These are phyloP conservation scores for Subacronicta megacephala DNA, from an alignment of 2,888 invertebrate genomes.

Conservation along the genomic window DNA sequence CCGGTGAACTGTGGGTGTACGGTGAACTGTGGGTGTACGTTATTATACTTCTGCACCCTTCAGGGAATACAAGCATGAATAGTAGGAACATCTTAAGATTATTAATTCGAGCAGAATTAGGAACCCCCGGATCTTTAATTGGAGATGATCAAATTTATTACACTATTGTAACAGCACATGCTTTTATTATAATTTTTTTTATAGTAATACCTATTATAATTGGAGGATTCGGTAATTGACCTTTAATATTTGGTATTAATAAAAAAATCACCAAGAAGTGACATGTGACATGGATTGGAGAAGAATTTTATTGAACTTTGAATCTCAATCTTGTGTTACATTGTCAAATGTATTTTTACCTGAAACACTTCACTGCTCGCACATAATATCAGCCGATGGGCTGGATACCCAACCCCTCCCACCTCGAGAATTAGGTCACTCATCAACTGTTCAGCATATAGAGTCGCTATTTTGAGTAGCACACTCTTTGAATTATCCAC, in stretches of 20 bases:
- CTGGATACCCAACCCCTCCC: slow-evolving; percentile 94
- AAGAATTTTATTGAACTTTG: no score
- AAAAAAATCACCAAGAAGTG: no score
- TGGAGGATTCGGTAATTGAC: slow-evolving; percentile 96
- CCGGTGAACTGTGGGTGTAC: no score
- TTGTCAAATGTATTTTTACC: no score
- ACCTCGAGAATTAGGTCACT: slow-evolving; percentile 96
- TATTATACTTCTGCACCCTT: no score
- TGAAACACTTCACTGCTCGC: slow-evolving; percentile 98
- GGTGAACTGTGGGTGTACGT: no score
- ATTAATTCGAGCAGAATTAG: slow-evolving; percentile 93
- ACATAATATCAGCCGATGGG: slow-evolving; percentile 97
- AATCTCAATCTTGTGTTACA: no score
- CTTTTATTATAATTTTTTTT: slow-evolving; percentile 95
- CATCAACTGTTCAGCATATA: slow-evolving; percentile 96
- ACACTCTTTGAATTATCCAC: slow-evolving; percentile 96
- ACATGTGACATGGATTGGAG: no score
- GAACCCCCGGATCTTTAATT: slow-evolving; percentile 91
- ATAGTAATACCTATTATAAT: slow-evolving; percentile 93
- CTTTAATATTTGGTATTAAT: slow-evolving; percentile 94
- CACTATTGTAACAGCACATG: slow-evolving; percentile 94
- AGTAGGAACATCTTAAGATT: slow-evolving; percentile 92
- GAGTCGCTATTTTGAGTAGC: slow-evolving; percentile 93
- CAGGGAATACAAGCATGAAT: no score
- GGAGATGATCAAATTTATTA: slow-evolving; percentile 94